Percentiles rank a stretch among this genome's conserved stretches.
Conservation (phyloP, 2,797 vertebrate genomes). For the Acrossocheilus fasciatus region DNA sequence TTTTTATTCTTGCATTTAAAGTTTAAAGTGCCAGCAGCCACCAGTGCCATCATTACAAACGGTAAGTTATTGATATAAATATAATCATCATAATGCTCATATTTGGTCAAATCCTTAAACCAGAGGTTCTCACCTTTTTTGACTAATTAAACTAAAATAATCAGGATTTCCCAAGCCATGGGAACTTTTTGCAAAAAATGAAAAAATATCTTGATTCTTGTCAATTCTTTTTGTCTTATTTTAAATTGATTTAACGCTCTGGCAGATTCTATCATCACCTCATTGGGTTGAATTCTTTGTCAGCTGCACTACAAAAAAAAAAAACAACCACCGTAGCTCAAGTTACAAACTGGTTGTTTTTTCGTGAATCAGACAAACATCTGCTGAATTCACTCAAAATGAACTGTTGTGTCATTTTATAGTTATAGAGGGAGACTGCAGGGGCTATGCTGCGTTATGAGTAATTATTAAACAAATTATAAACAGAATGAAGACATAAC, state of each 20-base stretch:
- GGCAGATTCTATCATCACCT: not conserved
- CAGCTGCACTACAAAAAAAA: not conserved
- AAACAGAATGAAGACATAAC: not conserved
- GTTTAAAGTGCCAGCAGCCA: constrained; percentile 98
- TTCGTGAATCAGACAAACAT: not conserved
- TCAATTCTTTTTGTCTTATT: not conserved
- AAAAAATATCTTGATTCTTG: not conserved
- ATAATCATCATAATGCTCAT: not conserved
- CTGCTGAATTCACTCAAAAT: not conserved
- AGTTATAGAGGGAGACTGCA: not conserved
- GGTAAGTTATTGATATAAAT: constrained; percentile 81
- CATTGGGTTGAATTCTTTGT: not conserved
- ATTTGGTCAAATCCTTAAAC: not conserved
- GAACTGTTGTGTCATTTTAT: not conserved
- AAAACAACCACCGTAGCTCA: not conserved
- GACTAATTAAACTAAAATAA: not conserved
- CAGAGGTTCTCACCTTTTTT: not conserved
- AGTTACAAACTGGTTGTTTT: not conserved
- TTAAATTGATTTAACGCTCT: not conserved
- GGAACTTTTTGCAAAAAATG: not conserved
- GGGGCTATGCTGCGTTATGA: not conserved
- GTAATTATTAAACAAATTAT: not conserved
- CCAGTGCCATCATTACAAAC: constrained; percentile 98
- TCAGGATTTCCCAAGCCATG: not conserved
- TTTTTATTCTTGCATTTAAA: constrained; percentile 64